These are phyloP conservation scores for Aphaenogaster floridana DNA, from an alignment of 1,140 invertebrate species.

Conservation along the genomic window DNA sequence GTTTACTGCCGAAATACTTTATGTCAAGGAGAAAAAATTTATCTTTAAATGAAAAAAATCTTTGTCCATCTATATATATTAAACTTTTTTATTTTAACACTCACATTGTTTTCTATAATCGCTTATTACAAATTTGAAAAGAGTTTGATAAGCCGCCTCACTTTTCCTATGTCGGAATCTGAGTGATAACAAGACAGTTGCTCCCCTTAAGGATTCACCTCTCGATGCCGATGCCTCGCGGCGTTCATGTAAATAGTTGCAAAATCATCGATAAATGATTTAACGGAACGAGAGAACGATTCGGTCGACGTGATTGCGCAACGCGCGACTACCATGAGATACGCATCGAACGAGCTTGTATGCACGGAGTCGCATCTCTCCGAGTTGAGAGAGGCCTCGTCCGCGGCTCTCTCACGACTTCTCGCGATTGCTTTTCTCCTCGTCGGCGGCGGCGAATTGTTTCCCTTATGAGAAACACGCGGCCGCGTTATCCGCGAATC, in stretches of 20 bases:
- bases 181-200: constrained; percentile 30
- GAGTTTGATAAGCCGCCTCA: not conserved
- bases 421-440: constrained; percentile 47
- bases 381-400: constrained; percentile 30
- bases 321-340: constrained; percentile 56
- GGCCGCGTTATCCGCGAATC: constrained; percentile 38
- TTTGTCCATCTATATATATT: no score
- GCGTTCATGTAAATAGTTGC: constrained; percentile 51
- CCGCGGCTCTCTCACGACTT: constrained; percentile 63
- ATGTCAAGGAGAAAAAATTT: not conserved
- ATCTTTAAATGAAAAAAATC: not conserved
- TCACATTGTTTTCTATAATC: not conserved
- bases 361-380: constrained; percentile 33
- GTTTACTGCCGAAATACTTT: not conserved
- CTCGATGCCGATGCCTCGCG: constrained; percentile 3
- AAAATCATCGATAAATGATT: constrained; percentile 65
- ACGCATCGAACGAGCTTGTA: constrained; percentile 50
- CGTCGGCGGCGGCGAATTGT: constrained; percentile 43
- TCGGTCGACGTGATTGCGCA: constrained; percentile 62
- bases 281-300: constrained; percentile 51
- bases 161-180: not conserved
- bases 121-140: not conserved
- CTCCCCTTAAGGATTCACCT: constrained; percentile 18
- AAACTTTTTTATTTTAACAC: not conserved
- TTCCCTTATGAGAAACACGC: constrained; percentile 69